These are phyloP conservation scores for Calameuta filiformis DNA, from an alignment of 2,888 invertebrate species.

Conservation along the genomic window DNA sequence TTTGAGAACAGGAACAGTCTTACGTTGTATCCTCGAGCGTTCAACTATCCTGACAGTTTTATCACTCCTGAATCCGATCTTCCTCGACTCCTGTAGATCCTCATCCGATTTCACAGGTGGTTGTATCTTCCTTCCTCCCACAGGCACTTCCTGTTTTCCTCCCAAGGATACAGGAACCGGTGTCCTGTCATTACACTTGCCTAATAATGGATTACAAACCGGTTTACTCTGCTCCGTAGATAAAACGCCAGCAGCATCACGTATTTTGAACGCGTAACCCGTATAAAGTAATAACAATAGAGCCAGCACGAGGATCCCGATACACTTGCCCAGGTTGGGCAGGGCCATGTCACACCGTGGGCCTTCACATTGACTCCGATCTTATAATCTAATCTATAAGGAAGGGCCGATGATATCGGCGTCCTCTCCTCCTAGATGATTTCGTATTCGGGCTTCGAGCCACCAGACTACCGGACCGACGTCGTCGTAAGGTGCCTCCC, in stretches of 20 bases:
- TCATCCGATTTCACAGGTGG: slow-evolving; percentile 47
- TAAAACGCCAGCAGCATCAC: slow-evolving; percentile 39
- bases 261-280: slow-evolving; percentile 54
- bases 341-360: slow-evolving; percentile 48
- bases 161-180: not conserved
- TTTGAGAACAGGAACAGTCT: not conserved
- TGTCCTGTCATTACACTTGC: slow-evolving; percentile 36
- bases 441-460: not conserved
- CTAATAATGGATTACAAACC: slow-evolving; percentile 34
- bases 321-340: slow-evolving; percentile 54
- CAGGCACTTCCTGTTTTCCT: not conserved
- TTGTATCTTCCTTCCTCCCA: slow-evolving; percentile 19
- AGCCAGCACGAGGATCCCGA: slow-evolving; percentile 31
- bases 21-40: not conserved
- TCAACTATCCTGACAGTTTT: not conserved
- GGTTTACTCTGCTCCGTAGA: slow-evolving; percentile 29
- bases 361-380: slow-evolving; percentile 46
- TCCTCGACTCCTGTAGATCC: slow-evolving; percentile 22
- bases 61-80: not conserved
- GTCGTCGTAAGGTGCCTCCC: slow-evolving; percentile 13
- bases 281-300: slow-evolving; percentile 47
- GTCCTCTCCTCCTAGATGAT: not conserved
- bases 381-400: not conserved
- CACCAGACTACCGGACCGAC: slow-evolving; percentile 1
- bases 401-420: not conserved